Percentiles rank a stretch among this genome's conserved stretches.
Evolutionary conservation across 2,113 vertebrate genomes (phyloP).

Genomic region (Percina caprodes): DNA sequence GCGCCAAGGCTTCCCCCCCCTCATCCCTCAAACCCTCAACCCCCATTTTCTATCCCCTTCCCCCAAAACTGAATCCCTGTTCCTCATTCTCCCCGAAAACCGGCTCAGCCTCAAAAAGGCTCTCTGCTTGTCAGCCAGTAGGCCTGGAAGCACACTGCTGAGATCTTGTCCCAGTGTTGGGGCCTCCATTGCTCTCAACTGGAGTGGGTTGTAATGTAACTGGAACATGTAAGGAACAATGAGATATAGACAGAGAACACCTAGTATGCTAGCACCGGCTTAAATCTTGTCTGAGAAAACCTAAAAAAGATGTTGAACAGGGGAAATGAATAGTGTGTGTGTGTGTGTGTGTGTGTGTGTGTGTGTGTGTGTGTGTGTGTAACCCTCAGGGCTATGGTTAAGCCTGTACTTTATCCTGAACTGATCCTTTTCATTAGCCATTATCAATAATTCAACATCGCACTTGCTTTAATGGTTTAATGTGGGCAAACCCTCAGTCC

Average conservation of each 20-base stretch:
- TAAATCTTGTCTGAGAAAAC: conserved; percentile 37
- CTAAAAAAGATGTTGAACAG: conserved; percentile 47
- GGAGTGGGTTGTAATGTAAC: conserved; percentile 21
- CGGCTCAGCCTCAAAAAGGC: conserved; percentile 44
- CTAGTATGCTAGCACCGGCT: neutral
- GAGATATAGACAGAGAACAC: conserved; percentile 13
- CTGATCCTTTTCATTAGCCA: conserved; percentile 83
- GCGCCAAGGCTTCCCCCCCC: conserved; percentile 59
- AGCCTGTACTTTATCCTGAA: conserved; percentile 79
- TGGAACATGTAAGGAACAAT: conserved; percentile 24
- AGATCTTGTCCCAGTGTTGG: conserved; percentile 19
- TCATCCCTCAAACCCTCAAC: conserved; percentile 38
- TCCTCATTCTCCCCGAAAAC: conserved; percentile 64
- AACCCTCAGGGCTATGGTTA: conserved; percentile 72
- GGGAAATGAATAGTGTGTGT: conserved; percentile 31
- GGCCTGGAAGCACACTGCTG: conserved; percentile 31
- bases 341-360: conserved; percentile 26
- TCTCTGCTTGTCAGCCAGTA: conserved; percentile 43
- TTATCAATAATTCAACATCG: conserved; percentile 82
- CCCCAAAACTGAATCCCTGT: conserved; percentile 66
- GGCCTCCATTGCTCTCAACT: conserved; percentile 16
- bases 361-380: conserved; percentile 27
- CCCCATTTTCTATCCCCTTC: conserved; percentile 63
- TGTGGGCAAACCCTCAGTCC: conserved; percentile 68
- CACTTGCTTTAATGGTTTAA: conserved; percentile 77